A percentile compares a stretch with the other conserved stretches of the same genome.
These are phyloP conservation scores for Pluvialis apricaria DNA, from an alignment of 2,113 vertebrate genomes.

Conservation along the genomic window DNA sequence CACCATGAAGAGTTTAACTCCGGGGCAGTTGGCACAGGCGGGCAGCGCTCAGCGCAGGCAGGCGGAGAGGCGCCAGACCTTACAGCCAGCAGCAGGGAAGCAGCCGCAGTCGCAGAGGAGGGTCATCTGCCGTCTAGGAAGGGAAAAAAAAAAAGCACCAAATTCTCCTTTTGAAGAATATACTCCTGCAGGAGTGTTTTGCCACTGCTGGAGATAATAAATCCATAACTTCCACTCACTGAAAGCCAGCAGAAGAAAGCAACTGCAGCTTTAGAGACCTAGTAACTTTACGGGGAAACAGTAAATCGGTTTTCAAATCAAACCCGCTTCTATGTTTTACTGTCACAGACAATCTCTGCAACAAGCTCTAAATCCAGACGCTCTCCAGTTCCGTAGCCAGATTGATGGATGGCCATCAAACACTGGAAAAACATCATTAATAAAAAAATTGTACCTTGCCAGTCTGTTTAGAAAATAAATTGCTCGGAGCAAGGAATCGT, in stretches of 20 bases:
- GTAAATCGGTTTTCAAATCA: neutral
- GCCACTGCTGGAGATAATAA: neutral
- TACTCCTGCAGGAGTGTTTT: accelerated
- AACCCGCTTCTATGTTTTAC: neutral
- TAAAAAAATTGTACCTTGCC: neutral
- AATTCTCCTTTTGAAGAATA: neutral
- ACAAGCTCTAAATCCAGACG: neutral
- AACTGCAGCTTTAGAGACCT: neutral
- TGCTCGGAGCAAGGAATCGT: neutral
- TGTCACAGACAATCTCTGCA: neutral
- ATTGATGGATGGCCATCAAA: neutral
- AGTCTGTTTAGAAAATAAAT: neutral
- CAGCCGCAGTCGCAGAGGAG: neutral
- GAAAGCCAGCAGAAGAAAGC: neutral
- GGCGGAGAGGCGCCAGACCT: neutral
- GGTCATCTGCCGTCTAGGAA: neutral
- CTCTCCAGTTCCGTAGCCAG: neutral
- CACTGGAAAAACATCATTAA: neutral
- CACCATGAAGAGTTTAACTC: neutral
- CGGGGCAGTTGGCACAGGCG: accelerated
- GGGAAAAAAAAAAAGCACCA: neutral
- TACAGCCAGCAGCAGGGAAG: neutral
- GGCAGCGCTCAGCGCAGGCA: neutral
- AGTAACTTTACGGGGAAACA: neutral
- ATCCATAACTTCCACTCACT: neutral